Evolutionary conservation across 2,888 invertebrate species (phyloP).

Genomic region (Acronicta aceris): DNA sequence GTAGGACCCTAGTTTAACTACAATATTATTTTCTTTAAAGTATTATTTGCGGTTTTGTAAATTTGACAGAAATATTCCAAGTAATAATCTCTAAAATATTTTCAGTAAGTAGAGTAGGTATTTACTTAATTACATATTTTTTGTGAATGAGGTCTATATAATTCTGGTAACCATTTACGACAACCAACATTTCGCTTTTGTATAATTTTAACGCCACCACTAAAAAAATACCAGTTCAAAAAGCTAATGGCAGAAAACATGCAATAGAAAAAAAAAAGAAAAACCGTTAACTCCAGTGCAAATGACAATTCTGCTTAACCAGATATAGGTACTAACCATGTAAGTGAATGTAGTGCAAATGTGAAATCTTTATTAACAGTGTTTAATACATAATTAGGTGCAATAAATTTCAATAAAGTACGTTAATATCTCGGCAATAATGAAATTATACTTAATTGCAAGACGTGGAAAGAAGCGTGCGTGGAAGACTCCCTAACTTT

Average conservation of each 20-base stretch:
- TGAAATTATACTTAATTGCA: conserved; percentile 51
- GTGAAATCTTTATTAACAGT: conserved; percentile 24
- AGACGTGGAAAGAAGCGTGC: conserved; percentile 39
- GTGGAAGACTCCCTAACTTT: conserved; percentile 35
- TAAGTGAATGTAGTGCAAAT: conserved; percentile 22
- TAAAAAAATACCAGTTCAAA: no score
- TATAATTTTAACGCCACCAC: no score
- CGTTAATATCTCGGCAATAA: conserved; percentile 29
- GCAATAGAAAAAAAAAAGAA: conserved; percentile 19
- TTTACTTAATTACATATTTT: no score
- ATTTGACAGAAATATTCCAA: not conserved
- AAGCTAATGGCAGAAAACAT: conserved; percentile 16
- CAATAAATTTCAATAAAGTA: conserved; percentile 43
- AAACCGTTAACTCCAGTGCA: conserved; percentile 13
- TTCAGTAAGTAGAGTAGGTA: no score
- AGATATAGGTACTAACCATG: conserved; percentile 26
- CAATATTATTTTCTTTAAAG: conserved; percentile 25
- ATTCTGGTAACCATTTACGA: no score
- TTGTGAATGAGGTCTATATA: no score
- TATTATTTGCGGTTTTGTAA: conserved; percentile 4
- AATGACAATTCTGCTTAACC: conserved; percentile 32
- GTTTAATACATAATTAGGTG: conserved; percentile 40
- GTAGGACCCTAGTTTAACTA: conserved; percentile 25
- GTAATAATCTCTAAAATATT: not conserved
- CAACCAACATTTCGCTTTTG: no score